phyloP scores from a whole-genome alignment of 2,888 invertebrate genomes.

The Choristoneura rosaceana region DNA sequence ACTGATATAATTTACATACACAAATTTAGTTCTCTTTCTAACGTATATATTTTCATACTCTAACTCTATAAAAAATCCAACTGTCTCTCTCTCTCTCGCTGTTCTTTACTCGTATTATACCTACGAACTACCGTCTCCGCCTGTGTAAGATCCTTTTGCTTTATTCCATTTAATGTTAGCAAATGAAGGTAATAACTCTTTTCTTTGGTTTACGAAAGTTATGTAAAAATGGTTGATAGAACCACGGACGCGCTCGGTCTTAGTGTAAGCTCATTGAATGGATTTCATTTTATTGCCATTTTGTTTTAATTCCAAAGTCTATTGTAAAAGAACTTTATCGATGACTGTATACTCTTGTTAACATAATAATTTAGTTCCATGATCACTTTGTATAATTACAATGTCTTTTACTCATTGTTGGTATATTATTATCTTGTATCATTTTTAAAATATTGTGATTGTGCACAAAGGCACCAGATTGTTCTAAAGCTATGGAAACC shows the following conservation, averaged over 20 bases:
- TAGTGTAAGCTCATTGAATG: constrained; percentile 60
- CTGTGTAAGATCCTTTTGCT: too few relatives aligned
- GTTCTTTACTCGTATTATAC: too few relatives aligned
- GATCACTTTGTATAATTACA: constrained; percentile 38
- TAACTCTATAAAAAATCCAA: too few relatives aligned
- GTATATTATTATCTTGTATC: neutral
- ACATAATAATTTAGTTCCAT: constrained; percentile 41
- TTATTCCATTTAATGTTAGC: too few relatives aligned
- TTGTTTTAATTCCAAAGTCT: constrained; percentile 49
- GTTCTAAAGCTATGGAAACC: constrained; percentile 37
- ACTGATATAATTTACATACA: too few relatives aligned
- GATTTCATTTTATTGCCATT: constrained; percentile 44
- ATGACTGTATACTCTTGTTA: constrained; percentile 53
- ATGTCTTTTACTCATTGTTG: constrained; percentile 45
- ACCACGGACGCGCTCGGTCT: neutral
- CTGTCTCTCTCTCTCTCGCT: too few relatives aligned
- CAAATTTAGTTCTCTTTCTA: too few relatives aligned
- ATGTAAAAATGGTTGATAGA: neutral
- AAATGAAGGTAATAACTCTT: neutral
- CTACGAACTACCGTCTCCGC: too few relatives aligned
- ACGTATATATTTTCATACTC: too few relatives aligned
- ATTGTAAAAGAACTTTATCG: constrained; percentile 50
- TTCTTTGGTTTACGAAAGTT: neutral
- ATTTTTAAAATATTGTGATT: neutral
- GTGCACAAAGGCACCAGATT: constrained; percentile 7